phyloP scores from a whole-genome alignment of 1,140 invertebrate species.

The Pentalonia nigronervosa region DNA sequence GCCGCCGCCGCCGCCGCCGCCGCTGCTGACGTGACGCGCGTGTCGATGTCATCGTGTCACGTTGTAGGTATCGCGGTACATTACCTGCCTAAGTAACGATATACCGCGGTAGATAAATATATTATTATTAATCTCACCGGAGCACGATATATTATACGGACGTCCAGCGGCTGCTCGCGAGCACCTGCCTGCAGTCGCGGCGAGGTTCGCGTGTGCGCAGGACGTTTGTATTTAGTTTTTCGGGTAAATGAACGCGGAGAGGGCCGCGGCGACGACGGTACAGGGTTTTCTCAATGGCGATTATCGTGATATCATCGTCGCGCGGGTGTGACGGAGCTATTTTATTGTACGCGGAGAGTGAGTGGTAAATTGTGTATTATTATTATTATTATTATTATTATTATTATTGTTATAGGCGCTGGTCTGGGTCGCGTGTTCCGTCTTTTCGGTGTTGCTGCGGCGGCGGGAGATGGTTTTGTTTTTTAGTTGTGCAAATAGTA shows the following conservation, averaged over 20 bases:
- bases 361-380: not conserved
- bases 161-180: too few relatives aligned
- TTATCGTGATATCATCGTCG: not conserved
- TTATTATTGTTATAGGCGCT: not conserved
- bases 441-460: not conserved
- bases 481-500: conserved; percentile 64
- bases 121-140: too few relatives aligned
- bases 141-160: too few relatives aligned
- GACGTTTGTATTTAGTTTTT: not conserved
- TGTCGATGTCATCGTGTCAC: too few relatives aligned
- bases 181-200: too few relatives aligned
- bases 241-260: not conserved
- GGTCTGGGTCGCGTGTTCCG: not conserved
- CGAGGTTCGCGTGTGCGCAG: too few relatives aligned
- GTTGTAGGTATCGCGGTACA: too few relatives aligned
- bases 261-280: not conserved
- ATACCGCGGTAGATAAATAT: too few relatives aligned
- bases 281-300: not conserved
- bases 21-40: too few relatives aligned
- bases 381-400: not conserved
- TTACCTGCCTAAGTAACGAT: too few relatives aligned
- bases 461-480: not conserved
- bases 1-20: too few relatives aligned
- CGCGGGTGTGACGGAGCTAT: not conserved
- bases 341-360: too few relatives aligned